Evolutionary conservation across 2,797 vertebrate species (phyloP), one percentile per base, ranked within the genome.

Genomic region (Myotis vivesi): DNA sequence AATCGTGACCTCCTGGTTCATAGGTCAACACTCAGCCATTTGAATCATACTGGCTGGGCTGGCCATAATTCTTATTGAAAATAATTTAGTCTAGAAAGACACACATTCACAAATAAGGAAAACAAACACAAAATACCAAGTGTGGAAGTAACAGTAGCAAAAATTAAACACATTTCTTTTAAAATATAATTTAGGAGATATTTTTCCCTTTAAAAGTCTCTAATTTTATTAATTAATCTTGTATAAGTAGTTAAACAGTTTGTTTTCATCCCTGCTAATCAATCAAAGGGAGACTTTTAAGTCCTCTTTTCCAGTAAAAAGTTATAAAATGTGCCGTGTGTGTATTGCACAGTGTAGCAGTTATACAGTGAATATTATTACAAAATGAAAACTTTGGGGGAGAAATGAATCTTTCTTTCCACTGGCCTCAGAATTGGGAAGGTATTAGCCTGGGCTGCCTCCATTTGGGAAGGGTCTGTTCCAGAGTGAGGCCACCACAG

Each of bases 111-210:
- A 30, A 44, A 71, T 64, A 66, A 72, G 25, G 33, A 51, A 77
- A 85, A 49, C 4, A 72, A 94, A 94, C 81, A 89, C 2, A 94
- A 93, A 46, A 2, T 22, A 25, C 81, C 90, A 71, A 59, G 75
- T 64, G 22, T 4, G 87, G 88, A 64, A 89, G 7, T 94, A 66
- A 64, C 51, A 91, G 81, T 87, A 82, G 83, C 13, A 75, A 86
- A 94, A 90, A 89, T 53, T 49, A 41, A 77, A 88, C 53, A 10
- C 10, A 4, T 57, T 95, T 30, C 33, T 49, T 72, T 96, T 89
- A 83, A 94, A 95, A 88, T 89, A 36, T 69, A 82, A 80, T 94
- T 92, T 59, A 88, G 80, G 82, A 41, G 53, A 80, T 91, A 16
- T 68, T 86, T 87, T 51, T 20, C 10, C 62, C 69, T 92, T 89